phyloP scores from a whole-genome alignment of 1,140 invertebrate species.

The Rhopalosiphum padi region DNA sequence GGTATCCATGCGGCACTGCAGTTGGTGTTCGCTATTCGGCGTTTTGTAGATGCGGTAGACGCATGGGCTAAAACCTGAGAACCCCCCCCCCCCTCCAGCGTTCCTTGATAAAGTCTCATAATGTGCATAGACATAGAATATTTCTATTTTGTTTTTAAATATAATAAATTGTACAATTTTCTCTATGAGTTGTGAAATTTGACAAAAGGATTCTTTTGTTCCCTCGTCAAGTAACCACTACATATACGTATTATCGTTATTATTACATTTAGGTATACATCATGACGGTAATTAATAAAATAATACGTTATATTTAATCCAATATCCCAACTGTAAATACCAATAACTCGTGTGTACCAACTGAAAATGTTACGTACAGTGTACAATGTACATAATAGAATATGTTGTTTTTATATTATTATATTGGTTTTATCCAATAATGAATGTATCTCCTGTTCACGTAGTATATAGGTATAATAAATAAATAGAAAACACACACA shows the following conservation, averaged over 20 bases:
- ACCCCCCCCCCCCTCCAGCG: neutral
- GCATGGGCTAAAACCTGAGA: neutral
- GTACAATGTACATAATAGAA: neutral
- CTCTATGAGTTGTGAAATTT: neutral
- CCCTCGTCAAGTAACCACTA: neutral
- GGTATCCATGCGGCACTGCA: too few species aligned
- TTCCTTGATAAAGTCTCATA: neutral
- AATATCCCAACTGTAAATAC: neutral
- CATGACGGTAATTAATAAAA: neutral
- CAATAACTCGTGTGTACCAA: neutral
- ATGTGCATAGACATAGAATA: too few species aligned
- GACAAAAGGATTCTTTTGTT: neutral
- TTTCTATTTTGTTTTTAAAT: neutral
- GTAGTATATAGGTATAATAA: neutral
- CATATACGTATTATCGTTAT: too few species aligned
- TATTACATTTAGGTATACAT: neutral
- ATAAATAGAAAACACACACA: neutral
- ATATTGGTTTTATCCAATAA: neutral
- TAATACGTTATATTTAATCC: neutral
- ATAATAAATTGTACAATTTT: neutral
- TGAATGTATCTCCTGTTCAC: neutral
- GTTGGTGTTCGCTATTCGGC: too few species aligned
- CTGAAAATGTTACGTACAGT: neutral
- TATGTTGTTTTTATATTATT: neutral
- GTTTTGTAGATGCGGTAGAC: too few species aligned